These are phyloP conservation scores for Atopsyche davidsoni DNA, from an alignment of 1,140 invertebrate genomes.

Conservation along the genomic window DNA sequence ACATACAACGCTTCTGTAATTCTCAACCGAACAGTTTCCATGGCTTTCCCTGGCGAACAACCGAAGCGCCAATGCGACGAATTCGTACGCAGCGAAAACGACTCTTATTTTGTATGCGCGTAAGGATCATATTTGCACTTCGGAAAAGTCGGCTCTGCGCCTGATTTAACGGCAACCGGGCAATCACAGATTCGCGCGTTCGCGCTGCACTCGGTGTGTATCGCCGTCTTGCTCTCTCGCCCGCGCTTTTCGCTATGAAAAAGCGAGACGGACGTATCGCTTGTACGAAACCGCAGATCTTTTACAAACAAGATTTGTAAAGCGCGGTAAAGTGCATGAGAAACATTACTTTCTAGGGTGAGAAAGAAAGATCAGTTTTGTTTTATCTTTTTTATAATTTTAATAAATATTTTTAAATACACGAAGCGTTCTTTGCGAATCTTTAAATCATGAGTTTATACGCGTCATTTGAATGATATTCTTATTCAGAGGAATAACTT, in stretches of 20 bases:
- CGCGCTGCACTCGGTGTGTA: not conserved
- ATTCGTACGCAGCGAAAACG: not conserved
- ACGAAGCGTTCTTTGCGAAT: too few relatives aligned
- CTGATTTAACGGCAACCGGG: conserved; percentile 25
- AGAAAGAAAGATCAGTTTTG: too few relatives aligned
- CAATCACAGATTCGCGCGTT: conserved; percentile 21
- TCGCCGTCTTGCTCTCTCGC: conserved; percentile 6
- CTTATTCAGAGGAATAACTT: too few relatives aligned
- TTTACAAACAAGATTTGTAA: conserved; percentile 28
- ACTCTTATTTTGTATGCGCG: conserved; percentile 1
- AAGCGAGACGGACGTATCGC: conserved; percentile 2
- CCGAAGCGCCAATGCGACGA: conserved; percentile 3
- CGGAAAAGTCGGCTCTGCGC: conserved; percentile 1
- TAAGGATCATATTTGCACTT: not conserved
- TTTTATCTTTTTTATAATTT: too few relatives aligned
- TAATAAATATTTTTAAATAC: too few relatives aligned
- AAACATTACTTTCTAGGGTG: too few relatives aligned
- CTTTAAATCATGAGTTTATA: too few relatives aligned
- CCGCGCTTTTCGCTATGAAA: not conserved
- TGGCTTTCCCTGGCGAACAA: conserved; percentile 3
- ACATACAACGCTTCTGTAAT: too few relatives aligned
- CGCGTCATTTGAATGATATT: too few relatives aligned
- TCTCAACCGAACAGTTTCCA: too few relatives aligned
- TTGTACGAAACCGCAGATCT: conserved; percentile 23
- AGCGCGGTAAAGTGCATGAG: conserved; percentile 17